Percentiles rank a stretch among this genome's conserved stretches.
phyloP scores from a whole-genome alignment of 2,113 vertebrate genomes.

The Cyphomyrus discorhynchus region DNA sequence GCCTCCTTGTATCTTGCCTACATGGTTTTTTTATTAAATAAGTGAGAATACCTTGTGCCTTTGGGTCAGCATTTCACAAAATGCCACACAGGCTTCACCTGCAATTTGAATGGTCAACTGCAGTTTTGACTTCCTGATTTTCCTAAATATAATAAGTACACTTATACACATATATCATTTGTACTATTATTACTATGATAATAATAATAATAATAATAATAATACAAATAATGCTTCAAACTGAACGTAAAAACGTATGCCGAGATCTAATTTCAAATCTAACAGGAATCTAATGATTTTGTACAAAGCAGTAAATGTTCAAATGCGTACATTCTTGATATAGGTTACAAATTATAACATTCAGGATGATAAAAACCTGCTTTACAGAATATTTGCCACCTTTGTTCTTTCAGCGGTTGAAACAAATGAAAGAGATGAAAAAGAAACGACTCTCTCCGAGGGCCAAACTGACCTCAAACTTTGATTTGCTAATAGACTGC shows the following conservation, averaged over 20 bases:
- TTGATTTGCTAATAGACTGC: conserved; percentile 2
- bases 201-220: background rate
- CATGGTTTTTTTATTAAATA: background rate
- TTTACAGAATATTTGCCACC: background rate
- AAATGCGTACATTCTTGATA: background rate
- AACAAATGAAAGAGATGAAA: background rate
- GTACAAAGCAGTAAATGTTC: background rate
- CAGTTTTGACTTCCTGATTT: background rate
- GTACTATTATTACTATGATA: background rate
- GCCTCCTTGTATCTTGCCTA: background rate
- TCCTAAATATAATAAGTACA: background rate
- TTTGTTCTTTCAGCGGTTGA: background rate
- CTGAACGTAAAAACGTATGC: background rate
- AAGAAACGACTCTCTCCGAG: background rate
- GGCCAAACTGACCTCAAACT: background rate
- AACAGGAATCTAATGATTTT: background rate
- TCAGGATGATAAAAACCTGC: background rate
- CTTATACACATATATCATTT: background rate
- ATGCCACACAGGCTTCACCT: background rate
- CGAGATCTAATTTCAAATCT: background rate
- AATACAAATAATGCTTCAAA: background rate
- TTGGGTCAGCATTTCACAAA: background rate
- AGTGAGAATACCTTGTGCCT: background rate
- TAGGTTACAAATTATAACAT: background rate
- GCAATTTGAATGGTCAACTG: background rate